phyloP scores from a whole-genome alignment of 2,888 invertebrate genomes.

The Pseudococcus jackbeardsleyi region DNA sequence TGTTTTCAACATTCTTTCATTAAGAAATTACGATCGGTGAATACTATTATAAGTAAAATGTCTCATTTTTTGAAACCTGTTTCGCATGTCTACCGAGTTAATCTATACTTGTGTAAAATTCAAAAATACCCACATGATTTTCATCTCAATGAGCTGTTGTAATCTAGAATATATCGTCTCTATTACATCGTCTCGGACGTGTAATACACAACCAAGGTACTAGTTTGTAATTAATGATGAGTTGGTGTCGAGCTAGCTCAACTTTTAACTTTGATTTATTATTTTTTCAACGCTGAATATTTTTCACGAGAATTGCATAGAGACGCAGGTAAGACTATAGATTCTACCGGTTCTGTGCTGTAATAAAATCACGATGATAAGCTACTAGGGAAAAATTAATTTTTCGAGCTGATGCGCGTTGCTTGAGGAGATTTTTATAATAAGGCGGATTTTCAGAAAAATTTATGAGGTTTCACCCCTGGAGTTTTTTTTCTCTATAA shows the following conservation, averaged over 20 bases:
- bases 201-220: background rate
- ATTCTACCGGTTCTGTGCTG: background rate
- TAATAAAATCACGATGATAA: background rate
- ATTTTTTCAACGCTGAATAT: constrained; percentile 1
- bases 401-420: background rate
- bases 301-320: background rate
- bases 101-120: background rate
- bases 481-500: too few species aligned
- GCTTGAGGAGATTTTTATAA: background rate
- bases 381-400: background rate
- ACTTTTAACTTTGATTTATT: constrained; percentile 24
- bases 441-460: too few species aligned
- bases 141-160: background rate
- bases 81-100: background rate
- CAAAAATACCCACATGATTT: background rate
- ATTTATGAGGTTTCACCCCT: too few species aligned
- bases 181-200: background rate
- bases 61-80: constrained; percentile 17
- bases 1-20: constrained; percentile 6
- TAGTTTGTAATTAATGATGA: constrained; percentile 27
- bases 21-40: background rate
- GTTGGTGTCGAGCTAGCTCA: constrained; percentile 5
- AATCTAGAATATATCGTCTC: background rate
- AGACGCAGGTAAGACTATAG: background rate
- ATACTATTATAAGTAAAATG: background rate